Conservation (phyloP, 2,888 invertebrate species). For the Leptopilina myrica region DNA sequence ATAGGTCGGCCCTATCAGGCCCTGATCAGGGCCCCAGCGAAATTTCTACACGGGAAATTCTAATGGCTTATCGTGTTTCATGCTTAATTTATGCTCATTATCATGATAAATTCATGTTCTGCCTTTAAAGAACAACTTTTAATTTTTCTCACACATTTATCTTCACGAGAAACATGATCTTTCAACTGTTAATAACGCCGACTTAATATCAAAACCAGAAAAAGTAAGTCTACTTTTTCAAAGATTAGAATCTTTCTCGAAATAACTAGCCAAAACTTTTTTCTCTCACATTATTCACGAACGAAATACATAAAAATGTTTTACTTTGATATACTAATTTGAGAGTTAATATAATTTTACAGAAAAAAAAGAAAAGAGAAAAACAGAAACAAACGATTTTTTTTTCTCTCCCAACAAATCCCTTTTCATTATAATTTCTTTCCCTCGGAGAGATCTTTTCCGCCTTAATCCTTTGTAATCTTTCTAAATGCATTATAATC, state of each 20-base stretch:
- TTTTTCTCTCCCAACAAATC: background rate
- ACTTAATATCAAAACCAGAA: background rate
- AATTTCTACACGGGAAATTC: no score
- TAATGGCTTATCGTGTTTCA: background rate
- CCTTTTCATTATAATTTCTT: background rate
- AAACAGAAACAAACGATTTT: no score
- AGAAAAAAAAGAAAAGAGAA: no score
- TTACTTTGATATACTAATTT: no score
- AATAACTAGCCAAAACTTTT: constrained; percentile 12
- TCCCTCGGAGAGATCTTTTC: background rate
- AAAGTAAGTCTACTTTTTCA: background rate
- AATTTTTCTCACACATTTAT: constrained; percentile 11
- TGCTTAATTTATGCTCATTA: background rate
- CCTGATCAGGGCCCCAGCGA: no score
- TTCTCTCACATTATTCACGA: background rate
- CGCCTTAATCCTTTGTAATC: background rate
- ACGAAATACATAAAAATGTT: background rate
- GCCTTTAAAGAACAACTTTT: background rate
- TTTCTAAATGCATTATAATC: constrained; percentile 10
- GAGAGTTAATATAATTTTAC: no score
- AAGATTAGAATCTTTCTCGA: background rate
- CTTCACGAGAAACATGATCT: background rate
- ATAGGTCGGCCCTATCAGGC: no score
- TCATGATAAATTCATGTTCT: constrained; percentile 2
- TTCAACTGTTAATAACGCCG: constrained; percentile 8